phyloP scores from a whole-genome alignment of 92 coral and sea anemone species.

The Scolanthus callimorphus region DNA sequence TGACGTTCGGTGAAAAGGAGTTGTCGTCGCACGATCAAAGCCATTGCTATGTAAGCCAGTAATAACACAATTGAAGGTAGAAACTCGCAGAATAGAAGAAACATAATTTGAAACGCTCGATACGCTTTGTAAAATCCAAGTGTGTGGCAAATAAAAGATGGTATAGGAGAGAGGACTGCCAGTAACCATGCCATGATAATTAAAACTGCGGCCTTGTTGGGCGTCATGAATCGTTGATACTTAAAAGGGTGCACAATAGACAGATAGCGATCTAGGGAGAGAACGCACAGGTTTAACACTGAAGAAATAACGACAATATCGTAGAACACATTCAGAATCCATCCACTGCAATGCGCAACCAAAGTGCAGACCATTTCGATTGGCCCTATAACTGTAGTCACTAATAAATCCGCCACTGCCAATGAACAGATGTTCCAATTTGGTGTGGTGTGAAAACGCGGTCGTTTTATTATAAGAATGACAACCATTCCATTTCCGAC shows the following conservation, averaged over 20 bases:
- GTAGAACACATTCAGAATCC: not conserved
- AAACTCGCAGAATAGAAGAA: slow-evolving; percentile 1
- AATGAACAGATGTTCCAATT: not conserved
- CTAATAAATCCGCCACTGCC: not conserved
- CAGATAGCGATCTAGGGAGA: not conserved
- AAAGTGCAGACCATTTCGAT: not conserved
- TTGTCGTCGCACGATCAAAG: not conserved
- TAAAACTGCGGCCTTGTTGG: not conserved
- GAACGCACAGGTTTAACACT: not conserved
- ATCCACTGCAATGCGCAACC: not conserved
- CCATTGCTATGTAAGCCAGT: not conserved
- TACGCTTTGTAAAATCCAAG: not conserved
- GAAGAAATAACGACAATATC: not conserved
- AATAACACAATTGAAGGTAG: not conserved
- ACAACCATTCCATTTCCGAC: not conserved
- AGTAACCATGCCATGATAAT: not conserved
- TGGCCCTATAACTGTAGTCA: not conserved
- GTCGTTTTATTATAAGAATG: not conserved
- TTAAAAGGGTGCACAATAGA: not conserved
- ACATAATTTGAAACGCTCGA: not conserved
- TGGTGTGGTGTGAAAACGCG: not conserved
- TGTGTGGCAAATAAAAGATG: not conserved
- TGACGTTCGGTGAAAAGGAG: not conserved
- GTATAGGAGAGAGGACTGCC: not conserved
- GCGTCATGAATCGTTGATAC: not conserved